Conservation (phyloP, 2,113 vertebrate genomes). For the Podarcis raffonei region DNA sequence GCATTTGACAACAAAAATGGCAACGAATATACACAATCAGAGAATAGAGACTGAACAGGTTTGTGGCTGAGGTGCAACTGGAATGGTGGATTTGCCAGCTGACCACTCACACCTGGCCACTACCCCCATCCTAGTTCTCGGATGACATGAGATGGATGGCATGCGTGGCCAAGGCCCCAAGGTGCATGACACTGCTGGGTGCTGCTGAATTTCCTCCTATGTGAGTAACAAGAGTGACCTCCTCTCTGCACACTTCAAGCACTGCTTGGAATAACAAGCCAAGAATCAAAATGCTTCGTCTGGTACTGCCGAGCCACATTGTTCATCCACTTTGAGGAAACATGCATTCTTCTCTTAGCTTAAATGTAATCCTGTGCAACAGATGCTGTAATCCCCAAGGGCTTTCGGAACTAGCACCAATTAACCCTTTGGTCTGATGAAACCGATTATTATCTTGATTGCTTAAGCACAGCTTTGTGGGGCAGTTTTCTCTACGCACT, state of each 20-base stretch:
- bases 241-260: neutral
- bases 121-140: neutral
- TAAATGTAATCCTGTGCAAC: neutral
- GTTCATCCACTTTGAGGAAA: neutral
- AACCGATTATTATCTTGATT: neutral
- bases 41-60: neutral
- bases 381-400: conserved; percentile 14
- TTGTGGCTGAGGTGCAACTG: neutral
- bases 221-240: neutral
- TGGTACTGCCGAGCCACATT: conserved; percentile 2
- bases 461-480: neutral
- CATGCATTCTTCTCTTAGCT: conserved; percentile 11
- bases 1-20: neutral
- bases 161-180: neutral
- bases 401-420: neutral
- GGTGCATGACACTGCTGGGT: conserved; percentile 1
- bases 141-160: neutral
- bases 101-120: neutral
- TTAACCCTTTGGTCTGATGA: neutral
- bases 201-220: neutral
- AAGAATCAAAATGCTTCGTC: neutral
- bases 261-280: neutral
- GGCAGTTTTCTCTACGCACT: neutral
- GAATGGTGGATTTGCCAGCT: neutral
- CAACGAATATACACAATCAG: neutral